These are phyloP conservation scores for Bombus picipes DNA, from an alignment of 1,140 invertebrate species.

Conservation along the genomic window DNA sequence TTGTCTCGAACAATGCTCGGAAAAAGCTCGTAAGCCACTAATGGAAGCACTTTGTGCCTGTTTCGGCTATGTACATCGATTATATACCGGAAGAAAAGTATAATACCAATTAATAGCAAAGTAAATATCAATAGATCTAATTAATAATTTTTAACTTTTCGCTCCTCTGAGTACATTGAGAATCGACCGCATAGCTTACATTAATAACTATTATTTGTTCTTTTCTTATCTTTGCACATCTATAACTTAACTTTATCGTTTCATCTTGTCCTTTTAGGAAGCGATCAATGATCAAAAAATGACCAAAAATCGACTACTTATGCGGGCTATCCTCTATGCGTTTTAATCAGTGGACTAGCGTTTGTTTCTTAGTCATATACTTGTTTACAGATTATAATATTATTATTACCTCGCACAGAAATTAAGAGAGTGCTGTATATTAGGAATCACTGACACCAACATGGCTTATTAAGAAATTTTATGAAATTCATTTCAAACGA, in stretches of 20 bases:
- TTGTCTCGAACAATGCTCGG: slow-evolving; percentile 17
- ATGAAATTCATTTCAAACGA: slow-evolving; percentile 8
- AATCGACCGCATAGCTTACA: background rate
- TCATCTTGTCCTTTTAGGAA: no score
- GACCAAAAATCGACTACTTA: background rate
- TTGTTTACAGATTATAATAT: slow-evolving; percentile 1
- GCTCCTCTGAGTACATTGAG: background rate
- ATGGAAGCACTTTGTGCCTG: slow-evolving; percentile 68
- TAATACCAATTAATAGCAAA: slow-evolving; percentile 12
- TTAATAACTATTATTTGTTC: background rate
- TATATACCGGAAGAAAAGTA: slow-evolving; percentile 16
- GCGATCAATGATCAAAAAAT: no score
- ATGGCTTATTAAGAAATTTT: background rate
- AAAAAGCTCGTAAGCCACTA: slow-evolving; percentile 57
- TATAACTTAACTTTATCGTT: background rate
- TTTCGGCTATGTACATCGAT: slow-evolving; percentile 62
- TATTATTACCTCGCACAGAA: background rate
- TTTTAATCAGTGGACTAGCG: slow-evolving; percentile 8
- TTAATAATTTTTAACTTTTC: background rate
- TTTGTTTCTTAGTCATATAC: background rate
- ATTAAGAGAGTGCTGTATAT: slow-evolving; percentile 9
- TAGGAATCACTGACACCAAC: slow-evolving; percentile 12
- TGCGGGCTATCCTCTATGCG: background rate
- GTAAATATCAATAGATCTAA: background rate
- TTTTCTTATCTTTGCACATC: background rate